Base-by-base conservation (phyloP, 2,888 invertebrate species). In the Crepidodera aurea region DNA sequence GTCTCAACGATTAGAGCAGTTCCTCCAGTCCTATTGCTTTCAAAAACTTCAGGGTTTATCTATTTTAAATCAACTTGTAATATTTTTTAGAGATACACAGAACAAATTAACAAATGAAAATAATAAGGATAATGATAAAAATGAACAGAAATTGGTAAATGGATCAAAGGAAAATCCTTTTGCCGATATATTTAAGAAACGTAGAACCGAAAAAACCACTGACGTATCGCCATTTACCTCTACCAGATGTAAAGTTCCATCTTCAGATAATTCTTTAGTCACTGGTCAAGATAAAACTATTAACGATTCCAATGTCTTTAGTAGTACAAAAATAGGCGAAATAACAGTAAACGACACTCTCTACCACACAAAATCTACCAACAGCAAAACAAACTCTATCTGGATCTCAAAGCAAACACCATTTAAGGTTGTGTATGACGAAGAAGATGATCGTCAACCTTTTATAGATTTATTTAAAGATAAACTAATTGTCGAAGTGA, bases 381-480 rank as follows among this genome's bases (percentile, higher is more conserved):
- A 10, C 13, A 16, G 15, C 2, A 44, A 19, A 1, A 22, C 53
- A 0, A 67, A 65, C 51, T 12, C n/a, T 29, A 61, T 44, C 3
- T 70, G 71, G 70, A 18, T 65, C 1, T 67, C 69, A 18, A 71
- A 69, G 29, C 64, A 58, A 39, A 37, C 44, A 15, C 29, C 37
- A 48, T 16, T 32, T 34, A 18, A 56, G 15, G 22, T 34, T 60
- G 53, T 46, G 29, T 39, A 48, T 39, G 63, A 69, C 50, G 62
- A 65, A 16, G 59, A 66, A 7, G 69, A 62, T 8, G 69, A 69
- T 50, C 55, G 72, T 40, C 25, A 57, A n/a, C 48, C 63, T 39
- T 67, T 73, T 66, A 65, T 70, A 15, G 67, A 73, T 55, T 66
- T 66, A 3, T 75, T 77, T 67, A 73, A 64, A 56, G 63, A 75